These are phyloP conservation scores for Drosophila birchii DNA, from an alignment of 2,888 invertebrate species.

Conservation along the genomic window DNA sequence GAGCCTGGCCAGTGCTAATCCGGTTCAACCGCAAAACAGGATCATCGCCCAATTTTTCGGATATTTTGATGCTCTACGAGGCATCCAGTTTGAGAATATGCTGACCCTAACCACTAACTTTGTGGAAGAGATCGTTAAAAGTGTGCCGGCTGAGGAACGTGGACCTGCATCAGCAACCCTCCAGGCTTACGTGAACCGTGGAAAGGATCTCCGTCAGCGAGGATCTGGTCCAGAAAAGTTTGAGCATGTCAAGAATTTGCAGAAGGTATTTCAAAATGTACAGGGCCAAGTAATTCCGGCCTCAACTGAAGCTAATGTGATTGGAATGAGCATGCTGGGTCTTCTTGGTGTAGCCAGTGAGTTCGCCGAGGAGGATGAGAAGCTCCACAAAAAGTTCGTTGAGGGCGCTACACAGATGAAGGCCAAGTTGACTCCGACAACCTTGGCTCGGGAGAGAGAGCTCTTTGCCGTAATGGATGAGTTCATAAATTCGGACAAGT, in stretches of 20 bases:
- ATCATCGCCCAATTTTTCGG: slow-evolving; percentile 15
- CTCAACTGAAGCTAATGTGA: not conserved
- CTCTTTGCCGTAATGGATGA: slow-evolving; percentile 2
- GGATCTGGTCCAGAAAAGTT: slow-evolving; percentile 1
- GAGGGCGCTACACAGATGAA: slow-evolving; percentile 21
- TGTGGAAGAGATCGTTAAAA: not conserved
- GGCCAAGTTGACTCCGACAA: not conserved
- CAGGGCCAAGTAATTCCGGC: not conserved
- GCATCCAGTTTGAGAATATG: slow-evolving; percentile 6
- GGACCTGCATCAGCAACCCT: slow-evolving; percentile 4
- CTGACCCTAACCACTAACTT: not conserved
- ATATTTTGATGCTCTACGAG: slow-evolving; percentile 10
- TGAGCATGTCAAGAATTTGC: not conserved
- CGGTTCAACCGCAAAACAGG: not conserved
- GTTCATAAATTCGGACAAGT: not conserved
- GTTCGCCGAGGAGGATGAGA: slow-evolving; percentile 6
- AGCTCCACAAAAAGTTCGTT: slow-evolving; percentile 5
- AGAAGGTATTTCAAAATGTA: not conserved
- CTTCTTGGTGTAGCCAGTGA: not conserved
- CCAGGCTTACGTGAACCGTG: not conserved
- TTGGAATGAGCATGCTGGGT: slow-evolving; percentile 4
- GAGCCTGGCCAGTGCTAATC: slow-evolving; percentile 9
- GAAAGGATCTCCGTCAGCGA: not conserved
- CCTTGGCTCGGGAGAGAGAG: slow-evolving; percentile 18
- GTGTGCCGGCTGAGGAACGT: slow-evolving; percentile 17